These are phyloP conservation scores for Sylvilagus bachmani DNA, from an alignment of 2,113 vertebrate species.

Conservation along the genomic window DNA sequence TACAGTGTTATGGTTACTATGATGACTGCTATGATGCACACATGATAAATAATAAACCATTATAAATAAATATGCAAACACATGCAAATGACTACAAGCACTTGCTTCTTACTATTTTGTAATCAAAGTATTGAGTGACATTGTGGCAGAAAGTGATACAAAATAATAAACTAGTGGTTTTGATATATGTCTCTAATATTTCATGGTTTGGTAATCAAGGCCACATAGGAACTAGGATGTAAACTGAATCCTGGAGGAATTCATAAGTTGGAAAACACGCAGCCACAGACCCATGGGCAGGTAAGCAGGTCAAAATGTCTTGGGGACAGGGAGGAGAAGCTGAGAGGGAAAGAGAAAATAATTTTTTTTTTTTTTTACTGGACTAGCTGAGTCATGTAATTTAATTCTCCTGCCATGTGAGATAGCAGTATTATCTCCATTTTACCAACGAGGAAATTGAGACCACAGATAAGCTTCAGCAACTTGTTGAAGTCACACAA, in stretches of 20 bases:
- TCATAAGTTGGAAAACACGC: background rate
- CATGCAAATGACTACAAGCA: background rate
- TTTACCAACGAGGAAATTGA: background rate
- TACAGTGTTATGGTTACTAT: background rate
- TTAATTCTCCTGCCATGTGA: background rate
- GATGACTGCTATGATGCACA: background rate
- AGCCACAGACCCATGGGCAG: background rate
- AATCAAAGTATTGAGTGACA: background rate
- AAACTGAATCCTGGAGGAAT: background rate
- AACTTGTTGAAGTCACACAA: conserved; percentile 26
- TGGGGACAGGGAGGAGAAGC: background rate
- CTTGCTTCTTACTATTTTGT: conserved; percentile 1
- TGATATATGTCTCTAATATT: background rate
- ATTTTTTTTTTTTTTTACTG: background rate
- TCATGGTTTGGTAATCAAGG: background rate
- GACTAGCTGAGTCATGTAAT: background rate
- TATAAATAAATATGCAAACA: background rate
- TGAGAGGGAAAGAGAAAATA: background rate
- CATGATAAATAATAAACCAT: background rate
- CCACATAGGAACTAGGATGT: background rate
- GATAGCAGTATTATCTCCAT: background rate
- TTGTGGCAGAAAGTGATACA: background rate
- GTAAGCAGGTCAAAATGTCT: background rate
- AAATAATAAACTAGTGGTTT: background rate
- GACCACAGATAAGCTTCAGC: background rate